Evolutionary conservation across 2,888 invertebrate species (phyloP), one percentile per base, ranked within the genome.

Genomic region (Hirtodrosophila confusa): DNA sequence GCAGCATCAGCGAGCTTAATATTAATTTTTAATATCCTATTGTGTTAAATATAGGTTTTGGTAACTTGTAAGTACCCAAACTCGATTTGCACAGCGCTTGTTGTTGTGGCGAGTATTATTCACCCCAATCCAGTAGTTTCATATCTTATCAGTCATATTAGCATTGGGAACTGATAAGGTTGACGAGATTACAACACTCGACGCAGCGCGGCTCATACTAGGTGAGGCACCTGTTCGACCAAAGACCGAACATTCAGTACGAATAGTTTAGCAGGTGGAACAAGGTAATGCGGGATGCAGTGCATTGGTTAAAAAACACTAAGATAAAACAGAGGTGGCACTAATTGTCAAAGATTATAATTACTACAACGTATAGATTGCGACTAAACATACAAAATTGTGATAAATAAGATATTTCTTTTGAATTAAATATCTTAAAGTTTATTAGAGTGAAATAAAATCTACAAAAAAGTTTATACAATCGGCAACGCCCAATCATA

Each of bases 211-310:
- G 37, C 45, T 45, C 48, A 44, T 66, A 31, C 31, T 31, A 71
- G 84, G 84, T 56, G 77, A 73, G 77, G 79, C 76, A 77, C 69
- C 55, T 77, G 53, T 66, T 39, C 17, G 48, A 29, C 39, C 43
- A 39, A 62, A 54, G 55, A 43, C 27, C 36, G 27, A 51, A 29
- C 39, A 58, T 23, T 80, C 75, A 89, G 89, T 89, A 78, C 86
- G 82, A 88, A 74, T 78, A 80, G 67, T 67, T 50, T 60, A 78
- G 72, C 88, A 86, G 86, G 87, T 88, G 85, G 69, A 86, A 82
- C 60, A 88, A 89, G 89, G 89, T 89, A 82, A 73, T 37, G 17
- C 58, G 56, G 44, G 63, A 35, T 58, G 44, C 7, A 23, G 11
- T 35, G 10, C 57, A 69, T 41, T 55, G 37, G 47, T 35, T 58